Percentiles rank a stretch among this genome's conserved stretches.
Evolutionary conservation across 2,113 vertebrate genomes (phyloP).

Genomic region (Calidris pugnax): DNA sequence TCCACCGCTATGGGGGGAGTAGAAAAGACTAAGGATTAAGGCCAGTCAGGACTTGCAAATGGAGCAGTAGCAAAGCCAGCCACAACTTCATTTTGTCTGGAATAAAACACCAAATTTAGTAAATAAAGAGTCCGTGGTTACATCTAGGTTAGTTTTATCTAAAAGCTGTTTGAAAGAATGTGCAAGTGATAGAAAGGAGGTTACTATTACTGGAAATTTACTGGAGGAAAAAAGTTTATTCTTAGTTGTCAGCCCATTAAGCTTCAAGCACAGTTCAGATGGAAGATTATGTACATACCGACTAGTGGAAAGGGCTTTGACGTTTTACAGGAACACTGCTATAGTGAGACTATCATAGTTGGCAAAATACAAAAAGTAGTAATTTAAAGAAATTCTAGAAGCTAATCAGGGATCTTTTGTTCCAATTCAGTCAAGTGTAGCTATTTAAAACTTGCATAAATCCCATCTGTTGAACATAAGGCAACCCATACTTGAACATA

Average conservation of each 20-base stretch:
- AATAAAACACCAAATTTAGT: neutral
- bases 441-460: constrained; percentile 7
- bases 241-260: neutral
- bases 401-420: neutral
- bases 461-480: neutral
- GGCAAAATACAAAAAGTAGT: constrained; percentile 40
- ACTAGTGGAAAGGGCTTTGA: neutral
- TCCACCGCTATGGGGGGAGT: fast-evolving
- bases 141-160: neutral
- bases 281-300: constrained; percentile 12
- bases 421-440: neutral
- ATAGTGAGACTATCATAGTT: constrained; percentile 7
- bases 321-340: constrained; percentile 29
- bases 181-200: neutral
- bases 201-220: neutral
- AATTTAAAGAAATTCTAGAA: constrained; percentile 8
- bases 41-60: neutral
- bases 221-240: constrained; percentile 11
- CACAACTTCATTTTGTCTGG: neutral
- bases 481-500: neutral
- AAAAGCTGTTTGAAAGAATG: neutral
- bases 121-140: neutral
- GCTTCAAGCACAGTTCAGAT: constrained; percentile 11
- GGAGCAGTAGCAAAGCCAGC: neutral
- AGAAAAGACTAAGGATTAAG: neutral